phyloP scores from a whole-genome alignment of 1,140 invertebrate species.

The Diabrotica virgifera region DNA sequence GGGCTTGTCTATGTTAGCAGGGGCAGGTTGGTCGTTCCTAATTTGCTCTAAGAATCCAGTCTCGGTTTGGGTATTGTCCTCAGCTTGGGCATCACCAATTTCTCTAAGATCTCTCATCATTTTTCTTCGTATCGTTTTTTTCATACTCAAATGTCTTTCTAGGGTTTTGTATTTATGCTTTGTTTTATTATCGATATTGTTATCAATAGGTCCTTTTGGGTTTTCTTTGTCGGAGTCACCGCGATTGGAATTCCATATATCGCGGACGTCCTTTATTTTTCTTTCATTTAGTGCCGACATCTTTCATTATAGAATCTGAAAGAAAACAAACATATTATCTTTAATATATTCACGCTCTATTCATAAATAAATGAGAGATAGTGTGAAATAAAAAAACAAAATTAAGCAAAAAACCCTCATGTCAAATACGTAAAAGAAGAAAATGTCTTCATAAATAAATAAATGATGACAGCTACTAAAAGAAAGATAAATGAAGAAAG shows the following conservation, averaged over 20 bases:
- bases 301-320: slow-evolving; percentile 33
- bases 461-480: too few relatives aligned
- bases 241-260: slow-evolving; percentile 36
- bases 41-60: slow-evolving; percentile 47
- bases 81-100: slow-evolving; percentile 42
- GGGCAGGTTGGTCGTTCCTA: slow-evolving; percentile 46
- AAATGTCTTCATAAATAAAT: too few relatives aligned
- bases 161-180: slow-evolving; percentile 61
- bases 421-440: too few relatives aligned
- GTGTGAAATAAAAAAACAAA: too few relatives aligned
- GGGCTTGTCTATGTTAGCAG: slow-evolving; percentile 47
- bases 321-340: neutral
- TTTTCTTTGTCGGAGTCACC: slow-evolving; percentile 43
- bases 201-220: slow-evolving; percentile 27
- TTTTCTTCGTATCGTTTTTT: slow-evolving; percentile 81
- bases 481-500: too few relatives aligned
- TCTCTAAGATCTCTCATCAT: slow-evolving; percentile 74
- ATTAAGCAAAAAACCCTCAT: too few relatives aligned
- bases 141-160: slow-evolving; percentile 80
- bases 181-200: slow-evolving; percentile 34
- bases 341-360: too few relatives aligned
- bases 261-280: slow-evolving; percentile 45
- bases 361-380: too few relatives aligned
- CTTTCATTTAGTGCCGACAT: slow-evolving; percentile 45
- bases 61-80: slow-evolving; percentile 30